phyloP scores from a whole-genome alignment of 2,888 invertebrate species.

The Stenotaenia linearis region DNA sequence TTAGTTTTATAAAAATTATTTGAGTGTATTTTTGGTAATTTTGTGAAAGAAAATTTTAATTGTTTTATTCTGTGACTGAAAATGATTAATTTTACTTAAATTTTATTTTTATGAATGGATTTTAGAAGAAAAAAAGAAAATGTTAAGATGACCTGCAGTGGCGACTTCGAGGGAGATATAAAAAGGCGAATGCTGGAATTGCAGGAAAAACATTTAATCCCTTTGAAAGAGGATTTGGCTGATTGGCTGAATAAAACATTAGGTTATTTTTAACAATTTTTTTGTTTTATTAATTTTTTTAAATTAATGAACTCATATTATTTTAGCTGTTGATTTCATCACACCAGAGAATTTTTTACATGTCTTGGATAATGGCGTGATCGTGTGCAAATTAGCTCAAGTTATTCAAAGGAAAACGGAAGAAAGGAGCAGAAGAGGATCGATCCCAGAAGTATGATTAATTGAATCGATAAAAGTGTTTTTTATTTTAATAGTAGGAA shows the following conservation, averaged over 20 bases:
- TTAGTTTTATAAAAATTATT: neutral
- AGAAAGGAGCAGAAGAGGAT: constrained; percentile 44
- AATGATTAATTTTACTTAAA: neutral
- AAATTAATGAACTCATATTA: neutral
- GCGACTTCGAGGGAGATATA: constrained; percentile 29
- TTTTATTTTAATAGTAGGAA: neutral
- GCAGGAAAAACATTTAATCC: constrained; percentile 71
- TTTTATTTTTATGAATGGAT: neutral
- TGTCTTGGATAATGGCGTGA: constrained; percentile 74
- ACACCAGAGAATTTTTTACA: constrained; percentile 73
- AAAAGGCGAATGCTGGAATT: constrained; percentile 60
- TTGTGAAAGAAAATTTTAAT: neutral
- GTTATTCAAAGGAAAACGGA: constrained; percentile 70
- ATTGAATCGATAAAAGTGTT: neutral
- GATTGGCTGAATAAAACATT: constrained; percentile 82
- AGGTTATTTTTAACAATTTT: constrained; percentile 52
- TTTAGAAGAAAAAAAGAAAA: neutral
- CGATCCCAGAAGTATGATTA: constrained; percentile 36
- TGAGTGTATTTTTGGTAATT: too few relatives aligned
- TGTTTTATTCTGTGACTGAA: too few relatives aligned
- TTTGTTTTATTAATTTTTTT: constrained; percentile 3
- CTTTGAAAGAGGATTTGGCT: constrained; percentile 77
- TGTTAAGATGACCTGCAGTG: constrained; percentile 27
- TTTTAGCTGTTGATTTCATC: constrained; percentile 56
- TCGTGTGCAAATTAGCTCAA: constrained; percentile 72